Evolutionary conservation across 2,113 vertebrate genomes (phyloP), one percentile per base, ranked within the genome.

Genomic region (Ciconia stormi): DNA sequence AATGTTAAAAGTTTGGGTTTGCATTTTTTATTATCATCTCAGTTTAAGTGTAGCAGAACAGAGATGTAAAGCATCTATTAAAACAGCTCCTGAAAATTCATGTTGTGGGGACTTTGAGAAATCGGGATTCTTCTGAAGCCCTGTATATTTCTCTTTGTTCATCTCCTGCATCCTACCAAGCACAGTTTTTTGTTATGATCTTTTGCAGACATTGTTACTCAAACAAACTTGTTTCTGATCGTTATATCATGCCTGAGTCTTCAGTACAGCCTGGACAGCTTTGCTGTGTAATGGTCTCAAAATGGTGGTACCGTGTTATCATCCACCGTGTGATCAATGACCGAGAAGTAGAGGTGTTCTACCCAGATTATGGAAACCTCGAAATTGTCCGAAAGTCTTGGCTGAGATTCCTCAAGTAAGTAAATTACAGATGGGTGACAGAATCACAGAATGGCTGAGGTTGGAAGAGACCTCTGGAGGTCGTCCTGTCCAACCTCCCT

Each of bases 331-430:
- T 99, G 6, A 9, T 99, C 73, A 98, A 88, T 67, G 93, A 98
- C 36, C 96, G 98, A 36, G 97, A 98, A 62, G 99, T 99, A 4
- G 98, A 99, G 88, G 99, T 99, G 13, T 99, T 99, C 97, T 99
- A 96, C 14, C 98, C 98, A 3, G 99, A 99, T 95, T 99, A 98
- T 14, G 99, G 99, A 27, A 98, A 98, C 86, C 59, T 98, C 4
- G 90, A 92, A 5, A 67, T 92, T n/a, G 99, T 99, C 30, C 98
- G 82, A 19, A 99, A 94, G 32, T 96, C 97, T 61, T 95, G 89
- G 15, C 98, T 99, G 67, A 98, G 98, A 69, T 99, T 99, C 90
- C 99, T 99, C 70, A 99, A 99, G 99, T 99, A 98, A 95, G 98
- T 98, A 73, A 52, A 62, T 66, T 32, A 6, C 18, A 6, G 0